These are phyloP conservation scores for Pelagia noctiluca DNA, from an alignment of 30 jellyfish, hydroid and myxozoan species.

Conservation along the genomic window DNA sequence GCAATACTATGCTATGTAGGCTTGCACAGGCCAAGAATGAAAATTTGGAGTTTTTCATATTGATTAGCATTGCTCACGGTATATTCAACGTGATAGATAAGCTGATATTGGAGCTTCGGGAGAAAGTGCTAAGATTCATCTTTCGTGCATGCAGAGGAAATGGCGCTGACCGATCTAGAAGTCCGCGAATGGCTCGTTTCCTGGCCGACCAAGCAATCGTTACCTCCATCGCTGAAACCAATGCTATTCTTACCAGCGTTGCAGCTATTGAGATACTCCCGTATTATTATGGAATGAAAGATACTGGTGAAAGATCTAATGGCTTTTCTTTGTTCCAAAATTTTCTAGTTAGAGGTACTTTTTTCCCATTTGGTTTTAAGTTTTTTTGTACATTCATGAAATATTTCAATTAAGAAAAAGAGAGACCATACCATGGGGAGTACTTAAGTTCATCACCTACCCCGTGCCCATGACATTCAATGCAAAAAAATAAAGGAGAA, in stretches of 20 bases:
- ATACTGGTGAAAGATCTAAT: too few relatives aligned
- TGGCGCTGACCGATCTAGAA: constrained; percentile 8
- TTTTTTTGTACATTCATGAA: too few relatives aligned
- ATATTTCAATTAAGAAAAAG: too few relatives aligned
- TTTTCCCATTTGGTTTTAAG: too few relatives aligned
- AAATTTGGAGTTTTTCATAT: constrained; percentile 10
- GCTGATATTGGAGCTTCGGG: constrained; percentile 20
- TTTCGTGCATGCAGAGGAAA: constrained; percentile 54
- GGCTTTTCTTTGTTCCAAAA: too few relatives aligned
- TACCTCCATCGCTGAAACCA: constrained; percentile 55
- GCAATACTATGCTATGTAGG: constrained; percentile 32
- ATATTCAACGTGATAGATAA: constrained; percentile 57
- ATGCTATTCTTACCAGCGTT: constrained; percentile 61
- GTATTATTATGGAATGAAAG: constrained; percentile 29
- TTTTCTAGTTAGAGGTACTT: too few relatives aligned
- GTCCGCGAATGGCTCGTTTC: constrained; percentile 49
- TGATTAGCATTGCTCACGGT: constrained; percentile 53
- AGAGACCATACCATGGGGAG: too few relatives aligned
- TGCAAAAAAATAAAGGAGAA: too few relatives aligned
- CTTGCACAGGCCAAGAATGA: constrained; percentile 61
- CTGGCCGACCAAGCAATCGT: constrained; percentile 61
- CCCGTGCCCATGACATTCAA: too few relatives aligned
- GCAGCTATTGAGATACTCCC: constrained; percentile 45
- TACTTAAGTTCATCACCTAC: too few relatives aligned
- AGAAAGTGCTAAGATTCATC: constrained; percentile 24